Evolutionary conservation across 1,140 invertebrate genomes (phyloP), one percentile per base, ranked within the genome.

Genomic region (Neoseiulus cucumeris): DNA sequence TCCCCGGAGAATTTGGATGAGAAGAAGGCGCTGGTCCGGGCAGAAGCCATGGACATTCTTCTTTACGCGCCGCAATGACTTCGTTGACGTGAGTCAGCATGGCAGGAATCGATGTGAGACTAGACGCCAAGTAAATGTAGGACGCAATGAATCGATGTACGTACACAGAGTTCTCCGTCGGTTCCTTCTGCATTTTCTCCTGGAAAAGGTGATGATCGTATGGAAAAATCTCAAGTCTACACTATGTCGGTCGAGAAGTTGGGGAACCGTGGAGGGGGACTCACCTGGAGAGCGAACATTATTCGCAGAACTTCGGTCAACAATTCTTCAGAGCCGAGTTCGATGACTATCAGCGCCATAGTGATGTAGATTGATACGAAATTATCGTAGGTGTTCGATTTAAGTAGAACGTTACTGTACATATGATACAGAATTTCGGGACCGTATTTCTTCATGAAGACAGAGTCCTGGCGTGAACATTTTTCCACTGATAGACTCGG

Each of bases 371-470:
- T 70, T 12, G 90, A 84, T 74, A 91, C 85, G 68, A 91, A 82
- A 76, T 93, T 91, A 68, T 89, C 85, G 12, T 85, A 79, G 2
- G 82, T 82, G 74, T 92, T 91, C 44, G 84, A 86, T 55, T 83
- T 78, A 68, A 87, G 78, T 73, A 87, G 84, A 1, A 91, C 72
- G 70, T 81, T 82, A 69, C 86, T 84, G 70, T 85, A 83, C 1
- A 89, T 74, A 2, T 82, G 82, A 68, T 85, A 78, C 72, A 87
- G 84, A 64, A 95, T 87, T 67, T 89, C 86, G 33, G 85, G 83
- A 4, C 88, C 87, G 73, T 92, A 84, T 76, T 96, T 96, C 72
- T 91, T 87, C 74, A 95, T 91, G 76, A 98, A 98, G 70, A 96
- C 87, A 33, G 92, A 82, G 76, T 98, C 95, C 5, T 88, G 87